A percentile compares a stretch with the other conserved stretches of the same genome.
Evolutionary conservation across 2,113 vertebrate species (phyloP).

Genomic region (Myodes glareolus): DNA sequence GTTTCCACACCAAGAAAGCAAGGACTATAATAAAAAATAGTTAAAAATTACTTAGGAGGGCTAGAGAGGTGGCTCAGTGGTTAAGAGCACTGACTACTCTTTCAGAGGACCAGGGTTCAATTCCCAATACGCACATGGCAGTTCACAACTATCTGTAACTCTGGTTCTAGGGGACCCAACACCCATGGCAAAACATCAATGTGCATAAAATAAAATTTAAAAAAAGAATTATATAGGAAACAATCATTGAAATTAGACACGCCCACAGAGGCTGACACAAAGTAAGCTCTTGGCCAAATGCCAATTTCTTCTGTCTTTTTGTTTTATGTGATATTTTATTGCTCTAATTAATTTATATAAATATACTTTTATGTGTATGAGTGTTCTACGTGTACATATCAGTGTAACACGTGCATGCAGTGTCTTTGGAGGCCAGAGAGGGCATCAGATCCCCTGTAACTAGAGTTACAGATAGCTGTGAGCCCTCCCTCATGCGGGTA

Average conservation of each 20-base stretch:
- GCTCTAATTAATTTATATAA: background rate
- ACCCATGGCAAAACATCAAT: too few species aligned
- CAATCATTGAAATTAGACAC: background rate
- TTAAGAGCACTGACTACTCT: too few species aligned
- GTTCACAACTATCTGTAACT: too few species aligned
- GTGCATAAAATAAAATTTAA: too few species aligned
- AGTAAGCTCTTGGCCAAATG: background rate
- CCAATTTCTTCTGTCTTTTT: background rate
- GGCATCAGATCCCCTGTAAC: background rate
- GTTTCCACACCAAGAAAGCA: slow-evolving; percentile 33
- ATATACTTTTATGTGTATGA: background rate
- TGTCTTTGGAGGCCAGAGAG: background rate
- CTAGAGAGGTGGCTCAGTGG: too few species aligned
- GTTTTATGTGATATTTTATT: background rate
- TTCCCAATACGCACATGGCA: too few species aligned
- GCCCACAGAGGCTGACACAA: background rate
- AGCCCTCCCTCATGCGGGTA: background rate
- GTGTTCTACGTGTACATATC: background rate
- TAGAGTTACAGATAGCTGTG: background rate
- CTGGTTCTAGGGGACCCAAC: too few species aligned
- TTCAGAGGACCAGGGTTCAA: too few species aligned
- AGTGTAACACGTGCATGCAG: too few species aligned
- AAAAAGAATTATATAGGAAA: background rate
- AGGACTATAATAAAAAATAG: background rate
- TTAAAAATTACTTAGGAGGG: background rate